Evolutionary conservation across 2,113 vertebrate genomes (phyloP).

Genomic region (Pterophyllum scalare): DNA sequence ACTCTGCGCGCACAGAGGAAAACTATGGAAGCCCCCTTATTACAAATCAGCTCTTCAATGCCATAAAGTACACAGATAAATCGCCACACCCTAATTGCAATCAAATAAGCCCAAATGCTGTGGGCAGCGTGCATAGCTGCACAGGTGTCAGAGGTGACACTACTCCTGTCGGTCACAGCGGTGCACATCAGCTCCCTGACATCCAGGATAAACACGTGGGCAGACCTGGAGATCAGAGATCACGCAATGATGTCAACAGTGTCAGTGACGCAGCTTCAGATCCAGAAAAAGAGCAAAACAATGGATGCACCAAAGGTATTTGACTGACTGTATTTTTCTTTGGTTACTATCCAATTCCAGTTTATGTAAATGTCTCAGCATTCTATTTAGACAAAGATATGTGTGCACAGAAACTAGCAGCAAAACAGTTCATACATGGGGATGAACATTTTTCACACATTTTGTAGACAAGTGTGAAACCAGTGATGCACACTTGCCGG

Average conservation of each 20-base stretch:
- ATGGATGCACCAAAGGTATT: constrained; percentile 18
- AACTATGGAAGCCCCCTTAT: not conserved
- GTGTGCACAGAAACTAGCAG: not conserved
- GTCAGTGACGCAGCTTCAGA: constrained; percentile 6
- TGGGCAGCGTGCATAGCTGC: not conserved
- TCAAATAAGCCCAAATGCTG: not conserved
- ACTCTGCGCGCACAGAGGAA: constrained; percentile 15
- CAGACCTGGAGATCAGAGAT: not conserved
- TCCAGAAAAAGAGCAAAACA: not conserved
- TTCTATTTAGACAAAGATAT: not conserved
- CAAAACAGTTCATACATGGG: not conserved
- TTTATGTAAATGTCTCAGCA: not conserved
- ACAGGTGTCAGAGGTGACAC: not conserved
- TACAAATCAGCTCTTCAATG: not conserved
- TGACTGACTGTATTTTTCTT: not conserved
- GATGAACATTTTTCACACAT: not conserved
- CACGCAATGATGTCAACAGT: rapidly evolving
- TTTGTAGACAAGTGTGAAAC: not conserved
- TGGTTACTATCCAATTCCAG: not conserved
- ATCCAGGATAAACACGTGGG: not conserved
- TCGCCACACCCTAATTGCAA: not conserved
- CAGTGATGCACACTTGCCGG: not conserved
- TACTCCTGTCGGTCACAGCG: not conserved
- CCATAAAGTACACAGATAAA: not conserved
- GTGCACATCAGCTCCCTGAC: not conserved